Evolutionary conservation across 1,140 invertebrate species (phyloP).

Genomic region (Teleogryllus occipitalis): DNA sequence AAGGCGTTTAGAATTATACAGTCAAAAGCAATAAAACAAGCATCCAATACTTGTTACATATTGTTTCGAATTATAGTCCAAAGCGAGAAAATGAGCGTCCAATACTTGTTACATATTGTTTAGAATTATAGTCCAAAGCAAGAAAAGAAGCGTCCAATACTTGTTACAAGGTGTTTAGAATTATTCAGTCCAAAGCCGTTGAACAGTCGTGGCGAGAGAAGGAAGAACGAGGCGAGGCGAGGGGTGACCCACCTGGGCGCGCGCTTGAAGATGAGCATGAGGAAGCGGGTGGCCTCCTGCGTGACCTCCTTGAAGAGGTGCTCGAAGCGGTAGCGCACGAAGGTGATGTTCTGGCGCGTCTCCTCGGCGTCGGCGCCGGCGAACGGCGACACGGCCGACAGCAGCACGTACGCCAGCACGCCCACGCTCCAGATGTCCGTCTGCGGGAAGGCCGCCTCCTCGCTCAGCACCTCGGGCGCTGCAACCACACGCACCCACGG

Average conservation of each 20-base stretch:
- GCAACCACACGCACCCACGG: slow-evolving; percentile 28
- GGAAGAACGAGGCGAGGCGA: neutral
- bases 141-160: too few species aligned
- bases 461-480: slow-evolving; percentile 88
- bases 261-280: slow-evolving; percentile 91
- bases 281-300: slow-evolving; percentile 87
- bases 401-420: slow-evolving; percentile 83
- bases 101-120: too few species aligned
- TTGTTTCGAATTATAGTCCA: too few species aligned
- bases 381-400: slow-evolving; percentile 92
- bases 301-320: slow-evolving; percentile 90
- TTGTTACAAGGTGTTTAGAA: too few species aligned
- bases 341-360: slow-evolving; percentile 84
- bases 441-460: slow-evolving; percentile 75
- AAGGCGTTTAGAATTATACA: too few species aligned
- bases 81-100: too few species aligned
- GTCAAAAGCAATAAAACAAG: too few species aligned
- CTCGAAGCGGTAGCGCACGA: slow-evolving; percentile 89
- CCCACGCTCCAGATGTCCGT: slow-evolving; percentile 96
- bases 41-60: too few species aligned
- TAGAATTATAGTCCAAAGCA: too few species aligned
- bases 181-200: too few species aligned
- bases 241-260: slow-evolving; percentile 35
- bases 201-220: too few species aligned
- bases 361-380: slow-evolving; percentile 70